Percentiles rank a stretch among this genome's conserved stretches.
Conservation (phyloP, 2,113 vertebrate genomes). For the Stegastes partitus region DNA sequence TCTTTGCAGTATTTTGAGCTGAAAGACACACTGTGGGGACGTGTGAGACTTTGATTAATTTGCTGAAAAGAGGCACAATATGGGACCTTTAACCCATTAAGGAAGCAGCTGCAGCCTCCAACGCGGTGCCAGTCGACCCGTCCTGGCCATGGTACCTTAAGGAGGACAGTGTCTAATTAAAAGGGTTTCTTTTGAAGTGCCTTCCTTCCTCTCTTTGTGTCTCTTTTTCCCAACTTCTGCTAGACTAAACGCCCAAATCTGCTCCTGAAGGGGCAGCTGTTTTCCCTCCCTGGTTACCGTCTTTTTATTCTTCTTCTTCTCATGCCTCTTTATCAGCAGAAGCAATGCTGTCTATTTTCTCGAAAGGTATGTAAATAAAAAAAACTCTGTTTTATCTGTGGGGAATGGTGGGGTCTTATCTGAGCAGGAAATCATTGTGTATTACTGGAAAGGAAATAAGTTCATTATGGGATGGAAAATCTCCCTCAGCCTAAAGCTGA, state of each 20-base stretch:
- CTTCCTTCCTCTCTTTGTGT: background rate
- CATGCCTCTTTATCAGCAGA: background rate
- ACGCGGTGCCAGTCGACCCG: background rate
- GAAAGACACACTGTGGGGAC: too few species aligned
- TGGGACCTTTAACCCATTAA: too few species aligned
- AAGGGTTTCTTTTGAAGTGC: background rate
- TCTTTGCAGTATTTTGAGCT: too few species aligned
- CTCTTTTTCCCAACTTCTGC: background rate
- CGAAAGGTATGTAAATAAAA: background rate
- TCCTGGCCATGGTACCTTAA: background rate
- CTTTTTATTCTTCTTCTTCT: background rate
- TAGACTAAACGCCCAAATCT: background rate
- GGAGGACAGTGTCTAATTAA: background rate
- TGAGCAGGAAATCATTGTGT: slow-evolving; percentile 10
- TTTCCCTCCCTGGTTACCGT: background rate
- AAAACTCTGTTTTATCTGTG: background rate
- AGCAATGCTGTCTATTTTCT: slow-evolving; percentile 12
- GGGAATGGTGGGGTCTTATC: slow-evolving; percentile 1
- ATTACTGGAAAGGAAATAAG: slow-evolving; percentile 15
- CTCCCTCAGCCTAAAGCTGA: background rate
- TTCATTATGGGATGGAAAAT: slow-evolving; percentile 16
- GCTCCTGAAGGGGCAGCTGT: background rate
- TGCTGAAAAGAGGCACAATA: too few species aligned
- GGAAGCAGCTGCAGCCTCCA: slow-evolving; percentile 9
- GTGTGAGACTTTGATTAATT: too few species aligned